Conservation (phyloP, 2,113 vertebrate species). For the Apistogramma diplotaenia region DNA sequence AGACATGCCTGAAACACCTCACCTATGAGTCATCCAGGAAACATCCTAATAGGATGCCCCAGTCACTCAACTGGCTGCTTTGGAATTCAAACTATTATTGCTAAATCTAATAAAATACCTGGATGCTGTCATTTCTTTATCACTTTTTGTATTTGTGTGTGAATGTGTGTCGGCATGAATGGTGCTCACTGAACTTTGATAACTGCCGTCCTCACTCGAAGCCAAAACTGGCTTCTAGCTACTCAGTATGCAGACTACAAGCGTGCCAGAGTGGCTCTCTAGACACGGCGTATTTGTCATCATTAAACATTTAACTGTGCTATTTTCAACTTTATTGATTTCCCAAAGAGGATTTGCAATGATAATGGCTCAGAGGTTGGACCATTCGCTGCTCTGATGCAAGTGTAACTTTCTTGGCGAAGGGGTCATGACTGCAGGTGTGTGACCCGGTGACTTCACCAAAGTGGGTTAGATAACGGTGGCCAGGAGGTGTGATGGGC, state of each 20-base stretch:
- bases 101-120: no score
- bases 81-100: no score
- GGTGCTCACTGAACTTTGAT: background rate
- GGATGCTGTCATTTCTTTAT: no score
- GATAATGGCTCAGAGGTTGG: constrained; percentile 14
- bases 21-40: no score
- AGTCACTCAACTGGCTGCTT: no score
- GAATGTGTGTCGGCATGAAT: background rate
- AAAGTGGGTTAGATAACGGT: constrained; percentile 47
- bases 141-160: background rate
- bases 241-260: background rate
- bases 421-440: constrained; percentile 26
- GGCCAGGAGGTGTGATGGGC: constrained; percentile 16
- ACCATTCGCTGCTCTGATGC: constrained; percentile 43
- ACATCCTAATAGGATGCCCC: no score
- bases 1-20: no score
- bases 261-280: background rate
- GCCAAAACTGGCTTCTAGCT: background rate
- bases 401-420: constrained; percentile 40
- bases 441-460: constrained; percentile 44
- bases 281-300: background rate
- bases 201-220: background rate
- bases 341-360: background rate
- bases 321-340: constrained; percentile 53
- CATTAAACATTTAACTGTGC: constrained; percentile 19